Conservation (phyloP, 2,797 vertebrate species). For the Platalea minor region DNA sequence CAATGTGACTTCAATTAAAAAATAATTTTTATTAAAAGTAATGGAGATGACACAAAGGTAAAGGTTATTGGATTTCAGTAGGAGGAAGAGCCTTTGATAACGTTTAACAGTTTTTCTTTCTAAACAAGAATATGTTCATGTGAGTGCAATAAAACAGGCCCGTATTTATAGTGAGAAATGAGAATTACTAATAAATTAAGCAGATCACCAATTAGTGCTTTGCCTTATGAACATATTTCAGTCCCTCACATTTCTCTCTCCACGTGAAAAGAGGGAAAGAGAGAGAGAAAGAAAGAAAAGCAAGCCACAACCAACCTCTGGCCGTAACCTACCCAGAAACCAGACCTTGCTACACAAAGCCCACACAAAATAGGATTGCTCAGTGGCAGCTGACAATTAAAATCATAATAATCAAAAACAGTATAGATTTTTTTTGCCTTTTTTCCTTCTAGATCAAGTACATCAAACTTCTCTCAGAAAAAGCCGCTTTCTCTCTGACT, state of each 20-base stretch:
- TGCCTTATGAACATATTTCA: neutral
- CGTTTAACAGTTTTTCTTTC: neutral
- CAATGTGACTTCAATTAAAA: neutral
- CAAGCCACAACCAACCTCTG: neutral
- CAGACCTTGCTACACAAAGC: neutral
- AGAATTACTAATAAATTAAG: neutral
- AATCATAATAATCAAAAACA: neutral
- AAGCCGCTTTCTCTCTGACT: neutral
- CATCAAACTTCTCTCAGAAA: neutral
- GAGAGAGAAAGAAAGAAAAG: neutral
- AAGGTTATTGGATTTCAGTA: neutral
- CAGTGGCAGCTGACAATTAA: neutral
- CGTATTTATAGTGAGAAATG: neutral
- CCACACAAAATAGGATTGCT: neutral
- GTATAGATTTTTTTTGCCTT: rapidly evolving
- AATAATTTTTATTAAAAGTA: neutral
- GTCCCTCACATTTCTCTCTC: neutral
- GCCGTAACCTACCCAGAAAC: neutral
- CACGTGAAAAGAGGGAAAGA: neutral
- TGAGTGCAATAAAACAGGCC: neutral
- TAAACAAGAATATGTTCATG: neutral
- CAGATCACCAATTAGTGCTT: neutral
- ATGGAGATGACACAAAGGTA: neutral
- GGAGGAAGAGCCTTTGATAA: neutral
- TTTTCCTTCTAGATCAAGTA: neutral